Evolutionary conservation across 2,888 invertebrate genomes (phyloP), one percentile per base, ranked within the genome.

Genomic region (Tetrapedia diversipes): DNA sequence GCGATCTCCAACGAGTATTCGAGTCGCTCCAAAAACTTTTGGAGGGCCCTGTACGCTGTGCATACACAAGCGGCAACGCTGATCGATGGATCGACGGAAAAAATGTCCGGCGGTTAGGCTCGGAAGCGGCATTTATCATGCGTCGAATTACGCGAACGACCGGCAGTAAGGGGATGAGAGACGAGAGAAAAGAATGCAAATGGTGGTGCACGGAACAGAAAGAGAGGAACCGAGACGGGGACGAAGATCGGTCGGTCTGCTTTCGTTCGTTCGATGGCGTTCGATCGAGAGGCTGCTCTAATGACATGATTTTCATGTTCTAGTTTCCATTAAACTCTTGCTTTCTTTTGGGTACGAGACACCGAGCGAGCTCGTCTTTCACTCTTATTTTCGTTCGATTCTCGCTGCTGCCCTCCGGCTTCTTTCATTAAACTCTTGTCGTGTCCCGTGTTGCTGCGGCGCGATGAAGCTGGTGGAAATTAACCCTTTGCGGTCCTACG

Each of bases 311-410:
- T 69, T 72, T 68, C 72, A 72, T 60, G 72, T 69, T 60, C 72
- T 69, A 72, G 59, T 72, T 72, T 37, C 69, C 69, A 72, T 69
- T 53, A 60, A 72, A 72, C 72, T 72, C 53, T 72, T 72, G 37
- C 69, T 72, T 72, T 72, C 70, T 43, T 60, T 69, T 37, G 51
- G 34, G 39, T 34, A 10, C 32, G 69, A 59, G 59, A 53, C 39
- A 51, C 37, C 59, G 53, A 11, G 27, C 49, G n/a, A 53, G 59
- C 43, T 72, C 69, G 24, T 72, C 59, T 69, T 72, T 72, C 72
- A 68, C 69, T 72, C 51, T 72, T 72, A 24, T 34, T 72, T 72
- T 72, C 72, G 53, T 59, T 53, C 69, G 70, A 43, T 45, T 68
- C 60, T 1, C 27, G 7, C 49, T 32, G 19, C 24, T 32, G 27